Conservation (phyloP, 2,113 vertebrate species). For the Cinclus mexicanus region DNA sequence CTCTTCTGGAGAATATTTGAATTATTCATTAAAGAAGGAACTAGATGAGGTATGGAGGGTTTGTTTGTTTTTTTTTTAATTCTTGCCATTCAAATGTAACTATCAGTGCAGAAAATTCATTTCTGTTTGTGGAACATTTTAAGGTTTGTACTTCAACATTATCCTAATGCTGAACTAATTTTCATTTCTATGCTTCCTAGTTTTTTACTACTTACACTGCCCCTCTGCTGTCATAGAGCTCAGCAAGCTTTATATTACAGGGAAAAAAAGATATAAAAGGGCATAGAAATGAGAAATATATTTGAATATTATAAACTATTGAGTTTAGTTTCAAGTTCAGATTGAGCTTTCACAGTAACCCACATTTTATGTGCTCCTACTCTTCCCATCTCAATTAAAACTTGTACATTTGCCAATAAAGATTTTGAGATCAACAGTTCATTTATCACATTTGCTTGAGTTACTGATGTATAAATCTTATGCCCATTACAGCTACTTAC, state of each 20-base stretch:
- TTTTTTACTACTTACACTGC: neutral
- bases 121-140: neutral
- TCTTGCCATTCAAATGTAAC: neutral
- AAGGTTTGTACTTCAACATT: neutral
- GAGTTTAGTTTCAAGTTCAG: neutral
- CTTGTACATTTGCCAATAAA: neutral
- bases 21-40: neutral
- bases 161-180: neutral
- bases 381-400: constrained; percentile 10
- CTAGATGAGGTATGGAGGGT: neutral
- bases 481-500: neutral
- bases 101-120: neutral
- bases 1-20: neutral
- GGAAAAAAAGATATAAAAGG: neutral
- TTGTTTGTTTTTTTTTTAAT: neutral
- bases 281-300: neutral
- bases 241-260: neutral
- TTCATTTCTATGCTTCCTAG: neutral
- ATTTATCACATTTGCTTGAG: neutral
- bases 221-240: neutral
- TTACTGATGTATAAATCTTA: neutral
- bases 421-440: neutral
- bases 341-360: neutral
- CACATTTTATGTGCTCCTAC: neutral
- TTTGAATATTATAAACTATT: neutral